Percentiles rank a stretch among this genome's conserved stretches.
These are phyloP conservation scores for Anser cygnoides DNA, from an alignment of 2,113 vertebrate species.

Conservation along the genomic window DNA sequence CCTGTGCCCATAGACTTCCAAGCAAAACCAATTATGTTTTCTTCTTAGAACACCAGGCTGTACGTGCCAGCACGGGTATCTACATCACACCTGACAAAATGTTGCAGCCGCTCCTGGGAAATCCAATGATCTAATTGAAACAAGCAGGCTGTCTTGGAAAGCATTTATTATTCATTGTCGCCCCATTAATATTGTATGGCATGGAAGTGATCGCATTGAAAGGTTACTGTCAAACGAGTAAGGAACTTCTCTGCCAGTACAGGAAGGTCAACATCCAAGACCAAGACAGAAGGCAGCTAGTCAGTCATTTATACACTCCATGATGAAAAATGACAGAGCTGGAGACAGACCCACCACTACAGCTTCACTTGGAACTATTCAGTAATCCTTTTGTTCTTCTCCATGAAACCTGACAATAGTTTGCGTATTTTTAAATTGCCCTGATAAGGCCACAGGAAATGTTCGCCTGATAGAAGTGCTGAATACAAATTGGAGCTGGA, in stretches of 20 bases:
- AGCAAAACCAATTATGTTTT: not conserved
- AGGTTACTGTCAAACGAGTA: constrained; percentile 19
- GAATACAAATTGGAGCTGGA: constrained; percentile 46
- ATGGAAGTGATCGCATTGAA: constrained; percentile 29
- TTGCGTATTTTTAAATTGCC: constrained; percentile 58
- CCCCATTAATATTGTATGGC: constrained; percentile 15
- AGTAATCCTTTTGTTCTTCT: not conserved
- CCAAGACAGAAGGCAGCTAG: not conserved
- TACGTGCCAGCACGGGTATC: not conserved
- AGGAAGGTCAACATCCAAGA: constrained; percentile 51
- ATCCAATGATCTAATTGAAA: not conserved
- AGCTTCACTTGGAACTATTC: constrained; percentile 49
- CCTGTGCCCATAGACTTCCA: not conserved
- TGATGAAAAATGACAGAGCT: constrained; percentile 36
- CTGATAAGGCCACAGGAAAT: constrained; percentile 29
- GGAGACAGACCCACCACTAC: not conserved
- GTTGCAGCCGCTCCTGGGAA: not conserved
- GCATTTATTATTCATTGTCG: constrained; percentile 42
- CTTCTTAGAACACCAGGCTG: not conserved
- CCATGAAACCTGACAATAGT: constrained; percentile 20
- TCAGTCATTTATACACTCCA: not conserved
- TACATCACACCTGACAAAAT: not conserved
- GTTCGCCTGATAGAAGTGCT: constrained; percentile 44
- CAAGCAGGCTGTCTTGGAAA: constrained; percentile 16
- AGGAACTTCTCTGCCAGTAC: constrained; percentile 14